phyloP scores from a whole-genome alignment of 2,888 invertebrate genomes.

The Trissoscelio sp. region DNA sequence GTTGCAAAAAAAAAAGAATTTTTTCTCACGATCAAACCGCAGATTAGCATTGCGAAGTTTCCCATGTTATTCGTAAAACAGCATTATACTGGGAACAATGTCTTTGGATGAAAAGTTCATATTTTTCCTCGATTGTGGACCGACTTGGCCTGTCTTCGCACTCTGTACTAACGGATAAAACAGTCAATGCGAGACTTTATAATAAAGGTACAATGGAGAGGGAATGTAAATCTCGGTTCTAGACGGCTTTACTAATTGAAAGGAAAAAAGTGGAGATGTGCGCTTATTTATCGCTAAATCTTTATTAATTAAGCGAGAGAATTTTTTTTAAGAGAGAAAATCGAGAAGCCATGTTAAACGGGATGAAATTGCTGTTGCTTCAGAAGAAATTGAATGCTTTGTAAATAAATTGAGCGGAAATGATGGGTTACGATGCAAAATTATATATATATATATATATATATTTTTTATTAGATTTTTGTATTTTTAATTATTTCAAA shows the following conservation, averaged over 20 bases:
- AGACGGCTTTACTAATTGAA: conserved; percentile 53
- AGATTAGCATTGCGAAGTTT: conserved; percentile 52
- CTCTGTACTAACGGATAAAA: conserved; percentile 48
- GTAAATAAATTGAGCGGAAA: conserved; percentile 7
- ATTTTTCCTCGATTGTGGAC: conserved; percentile 1
- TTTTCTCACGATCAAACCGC: conserved; percentile 50
- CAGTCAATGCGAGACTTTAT: conserved; percentile 54
- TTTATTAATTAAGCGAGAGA: conserved; percentile 29
- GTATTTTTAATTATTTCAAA: no score
- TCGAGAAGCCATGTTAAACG: conserved; percentile 6
- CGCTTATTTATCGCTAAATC: conserved; percentile 11
- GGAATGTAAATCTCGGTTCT: conserved; percentile 70
- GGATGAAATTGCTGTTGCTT: neutral
- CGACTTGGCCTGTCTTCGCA: conserved; percentile 29
- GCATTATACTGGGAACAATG: conserved; percentile 53
- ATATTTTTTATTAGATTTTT: no score
- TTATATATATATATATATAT: no score
- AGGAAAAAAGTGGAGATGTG: conserved; percentile 34
- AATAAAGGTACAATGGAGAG: conserved; percentile 72
- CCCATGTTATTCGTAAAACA: conserved; percentile 45
- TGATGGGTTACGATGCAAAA: neutral
- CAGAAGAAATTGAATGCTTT: neutral
- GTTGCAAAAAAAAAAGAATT: conserved; percentile 29
- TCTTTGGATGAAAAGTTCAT: conserved; percentile 28
- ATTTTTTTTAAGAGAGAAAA: conserved; percentile 32